Conservation (phyloP, 2,113 vertebrate genomes). For the Onychorhynchus coronatus region DNA sequence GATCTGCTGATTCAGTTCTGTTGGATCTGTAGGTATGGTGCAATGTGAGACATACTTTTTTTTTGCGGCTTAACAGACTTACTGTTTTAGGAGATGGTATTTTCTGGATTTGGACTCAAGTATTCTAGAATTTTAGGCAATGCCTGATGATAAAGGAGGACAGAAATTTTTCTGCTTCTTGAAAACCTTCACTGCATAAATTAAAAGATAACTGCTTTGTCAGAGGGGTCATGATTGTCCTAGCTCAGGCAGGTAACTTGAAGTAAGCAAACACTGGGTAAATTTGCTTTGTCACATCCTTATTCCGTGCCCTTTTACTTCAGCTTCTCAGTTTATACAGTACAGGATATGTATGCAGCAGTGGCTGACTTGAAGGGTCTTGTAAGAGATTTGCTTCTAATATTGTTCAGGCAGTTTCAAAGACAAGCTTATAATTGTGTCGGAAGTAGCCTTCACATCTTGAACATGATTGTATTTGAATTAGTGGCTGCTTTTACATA, state of each 20-base stretch:
- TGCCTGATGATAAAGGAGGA: background rate
- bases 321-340: background rate
- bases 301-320: background rate
- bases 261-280: background rate
- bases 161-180: background rate
- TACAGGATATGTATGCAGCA: background rate
- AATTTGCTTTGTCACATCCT: background rate
- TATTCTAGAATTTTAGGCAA: background rate
- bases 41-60: background rate
- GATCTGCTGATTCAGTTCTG: background rate
- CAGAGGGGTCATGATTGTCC: background rate
- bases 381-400: background rate
- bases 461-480: background rate
- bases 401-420: background rate
- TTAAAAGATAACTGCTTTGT: background rate
- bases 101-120: background rate
- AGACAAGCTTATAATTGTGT: background rate
- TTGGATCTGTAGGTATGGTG: background rate
- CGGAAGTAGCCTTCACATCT: background rate
- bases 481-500: background rate
- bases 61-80: background rate
- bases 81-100: background rate
- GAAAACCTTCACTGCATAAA: background rate
- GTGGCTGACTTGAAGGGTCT: background rate
- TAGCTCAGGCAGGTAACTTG: background rate